A percentile compares a stretch with the other conserved stretches of the same genome.
Evolutionary conservation across 2,888 invertebrate species (phyloP).

Genomic region (Drosophila stalkeri): DNA sequence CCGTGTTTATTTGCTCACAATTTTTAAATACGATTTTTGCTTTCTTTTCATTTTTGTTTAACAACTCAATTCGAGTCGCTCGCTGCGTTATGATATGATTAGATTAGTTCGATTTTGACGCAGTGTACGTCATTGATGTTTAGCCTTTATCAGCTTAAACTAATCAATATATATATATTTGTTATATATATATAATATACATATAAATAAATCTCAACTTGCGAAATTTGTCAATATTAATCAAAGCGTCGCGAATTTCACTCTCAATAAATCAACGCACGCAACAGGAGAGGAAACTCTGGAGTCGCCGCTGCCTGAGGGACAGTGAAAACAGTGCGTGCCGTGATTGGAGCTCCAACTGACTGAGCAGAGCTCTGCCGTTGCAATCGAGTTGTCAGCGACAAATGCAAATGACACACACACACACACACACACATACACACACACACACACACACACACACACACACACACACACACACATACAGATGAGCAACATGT

Average conservation of each 20-base stretch:
- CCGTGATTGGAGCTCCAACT: neutral
- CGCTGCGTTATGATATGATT: slow-evolving; percentile 46
- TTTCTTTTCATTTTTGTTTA: slow-evolving; percentile 26
- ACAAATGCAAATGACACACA: slow-evolving; percentile 64
- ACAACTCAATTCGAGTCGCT: slow-evolving; percentile 44
- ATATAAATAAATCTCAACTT: slow-evolving; percentile 13
- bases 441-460: slow-evolving; percentile 28
- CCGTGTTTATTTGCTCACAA: slow-evolving; percentile 6
- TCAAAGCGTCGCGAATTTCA: slow-evolving; percentile 72
- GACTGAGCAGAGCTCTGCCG: neutral
- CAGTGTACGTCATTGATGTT: slow-evolving; percentile 21
- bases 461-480: slow-evolving; percentile 38
- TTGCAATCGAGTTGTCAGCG: slow-evolving; percentile 54
- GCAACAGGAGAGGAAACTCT: slow-evolving; percentile 34
- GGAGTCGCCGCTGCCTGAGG: slow-evolving; percentile 55
- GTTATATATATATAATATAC: neutral
- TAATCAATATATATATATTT: no score
- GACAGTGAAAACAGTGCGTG: slow-evolving; percentile 70
- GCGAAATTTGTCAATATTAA: slow-evolving; percentile 79
- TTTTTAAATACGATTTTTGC: slow-evolving; percentile 2
- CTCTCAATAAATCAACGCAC: slow-evolving; percentile 73
- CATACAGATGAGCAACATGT: slow-evolving; percentile 29
- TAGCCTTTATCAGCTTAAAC: slow-evolving; percentile 8
- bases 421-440: no score
- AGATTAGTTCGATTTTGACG: slow-evolving; percentile 5